These are phyloP conservation scores for Pachycephus smyrnensis DNA, from an alignment of 2,888 invertebrate genomes.

Conservation along the genomic window DNA sequence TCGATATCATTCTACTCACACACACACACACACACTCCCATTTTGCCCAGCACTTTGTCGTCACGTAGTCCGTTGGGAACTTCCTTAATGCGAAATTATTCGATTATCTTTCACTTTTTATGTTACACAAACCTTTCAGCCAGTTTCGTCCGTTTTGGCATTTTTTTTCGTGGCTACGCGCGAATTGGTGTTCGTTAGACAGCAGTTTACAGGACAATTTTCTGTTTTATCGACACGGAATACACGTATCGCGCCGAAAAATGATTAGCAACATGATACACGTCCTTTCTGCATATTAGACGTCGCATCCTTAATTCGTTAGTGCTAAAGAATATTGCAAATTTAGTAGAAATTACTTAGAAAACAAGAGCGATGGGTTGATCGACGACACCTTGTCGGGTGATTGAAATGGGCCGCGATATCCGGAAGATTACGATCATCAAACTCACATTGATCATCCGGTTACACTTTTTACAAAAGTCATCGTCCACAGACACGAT, in stretches of 20 bases:
- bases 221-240: not conserved
- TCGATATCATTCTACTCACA: not conserved
- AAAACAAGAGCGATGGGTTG: not conserved
- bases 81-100: not conserved
- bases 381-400: not conserved
- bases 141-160: not conserved
- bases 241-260: not conserved
- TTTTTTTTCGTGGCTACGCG: not conserved
- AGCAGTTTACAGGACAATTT: not conserved
- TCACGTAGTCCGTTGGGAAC: not conserved
- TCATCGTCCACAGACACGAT: not conserved
- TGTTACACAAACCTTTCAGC: not conserved
- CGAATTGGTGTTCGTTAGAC: not conserved
- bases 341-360: not conserved
- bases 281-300: not conserved
- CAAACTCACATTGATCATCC: not conserved
- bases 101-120: not conserved
- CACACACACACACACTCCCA: not conserved
- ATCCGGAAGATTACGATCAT: not conserved
- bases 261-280: not conserved
- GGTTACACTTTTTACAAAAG: not conserved
- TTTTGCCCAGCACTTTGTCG: slow-evolving; percentile 1
- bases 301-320: not conserved
- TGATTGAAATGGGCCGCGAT: not conserved
- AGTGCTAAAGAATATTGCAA: not conserved